These are phyloP conservation scores for Myxocyprinus asiaticus DNA, from an alignment of 2,113 vertebrate species.

Conservation along the genomic window DNA sequence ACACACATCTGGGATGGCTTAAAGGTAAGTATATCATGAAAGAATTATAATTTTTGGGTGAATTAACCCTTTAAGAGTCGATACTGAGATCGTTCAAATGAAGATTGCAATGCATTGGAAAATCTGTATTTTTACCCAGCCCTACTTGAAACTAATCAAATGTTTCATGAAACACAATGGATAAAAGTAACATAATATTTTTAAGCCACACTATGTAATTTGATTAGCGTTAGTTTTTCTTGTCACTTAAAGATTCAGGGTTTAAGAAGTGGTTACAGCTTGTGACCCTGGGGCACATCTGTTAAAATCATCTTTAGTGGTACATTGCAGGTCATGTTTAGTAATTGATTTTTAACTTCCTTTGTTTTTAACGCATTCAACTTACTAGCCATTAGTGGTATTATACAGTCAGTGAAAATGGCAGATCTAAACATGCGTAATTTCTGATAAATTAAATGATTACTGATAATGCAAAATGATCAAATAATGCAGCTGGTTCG, in stretches of 20 bases:
- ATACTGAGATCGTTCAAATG: too few species aligned
- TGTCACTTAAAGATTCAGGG: background rate
- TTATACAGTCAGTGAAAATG: constrained; percentile 53
- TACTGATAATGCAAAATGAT: constrained; percentile 59
- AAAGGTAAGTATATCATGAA: too few species aligned
- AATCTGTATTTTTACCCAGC: too few species aligned
- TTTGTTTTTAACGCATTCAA: constrained; percentile 45
- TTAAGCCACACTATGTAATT: background rate
- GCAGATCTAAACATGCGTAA: constrained; percentile 64
- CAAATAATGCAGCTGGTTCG: constrained; percentile 63
- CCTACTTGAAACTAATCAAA: too few species aligned
- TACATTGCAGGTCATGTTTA: constrained; percentile 31
- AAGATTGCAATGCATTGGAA: too few species aligned
- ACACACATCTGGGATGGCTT: too few species aligned
- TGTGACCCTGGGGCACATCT: constrained; percentile 39
- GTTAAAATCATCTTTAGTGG: constrained; percentile 37
- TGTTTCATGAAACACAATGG: too few species aligned
- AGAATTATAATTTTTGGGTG: too few species aligned
- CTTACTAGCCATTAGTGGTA: constrained; percentile 29
- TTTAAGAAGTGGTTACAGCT: too few species aligned
- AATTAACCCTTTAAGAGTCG: too few species aligned
- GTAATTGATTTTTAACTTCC: constrained; percentile 54
- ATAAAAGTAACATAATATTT: too few species aligned
- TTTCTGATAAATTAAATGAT: constrained; percentile 55
- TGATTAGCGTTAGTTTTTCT: background rate